These are phyloP conservation scores for Herminia tarsipennalis DNA, from an alignment of 2,888 invertebrate genomes.

Conservation along the genomic window DNA sequence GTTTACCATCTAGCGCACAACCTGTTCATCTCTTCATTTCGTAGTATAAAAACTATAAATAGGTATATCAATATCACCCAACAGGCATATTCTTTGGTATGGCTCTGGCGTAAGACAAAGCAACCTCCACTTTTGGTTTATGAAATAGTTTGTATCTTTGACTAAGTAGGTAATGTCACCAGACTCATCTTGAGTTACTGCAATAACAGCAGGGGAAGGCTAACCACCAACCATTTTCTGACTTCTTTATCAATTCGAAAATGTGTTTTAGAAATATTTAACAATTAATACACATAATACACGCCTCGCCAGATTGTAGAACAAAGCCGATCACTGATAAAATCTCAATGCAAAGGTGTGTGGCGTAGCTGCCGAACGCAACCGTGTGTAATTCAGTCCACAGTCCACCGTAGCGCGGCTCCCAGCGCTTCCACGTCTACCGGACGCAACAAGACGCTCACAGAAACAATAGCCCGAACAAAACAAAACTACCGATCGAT, in stretches of 20 bases:
- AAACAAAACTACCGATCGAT: constrained; percentile 68
- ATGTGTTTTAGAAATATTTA: not conserved
- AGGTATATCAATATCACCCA: no score
- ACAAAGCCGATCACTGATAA: constrained; percentile 35
- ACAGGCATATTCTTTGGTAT: no score
- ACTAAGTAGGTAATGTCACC: no score
- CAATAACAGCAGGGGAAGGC: no score
- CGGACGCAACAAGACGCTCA: constrained; percentile 37
- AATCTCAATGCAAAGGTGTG: constrained; percentile 49
- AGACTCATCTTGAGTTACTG: no score
- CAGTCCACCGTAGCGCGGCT: constrained; percentile 32
- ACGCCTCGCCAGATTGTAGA: constrained; percentile 30
- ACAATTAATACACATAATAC: constrained; percentile 11
- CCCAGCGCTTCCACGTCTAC: constrained; percentile 46
- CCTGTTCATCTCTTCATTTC: no score
- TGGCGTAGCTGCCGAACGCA: constrained; percentile 70
- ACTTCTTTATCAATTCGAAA: not conserved
- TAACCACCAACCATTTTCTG: no score
- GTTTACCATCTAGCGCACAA: no score
- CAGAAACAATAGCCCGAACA: constrained; percentile 65
- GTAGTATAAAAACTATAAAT: no score
- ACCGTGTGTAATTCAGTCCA: constrained; percentile 79
- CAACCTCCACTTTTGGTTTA: no score
- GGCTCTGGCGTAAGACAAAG: no score
- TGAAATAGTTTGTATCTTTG: no score